Base-by-base conservation (phyloP, 1,140 invertebrate species). In the Brachionus plicatilis region DNA sequence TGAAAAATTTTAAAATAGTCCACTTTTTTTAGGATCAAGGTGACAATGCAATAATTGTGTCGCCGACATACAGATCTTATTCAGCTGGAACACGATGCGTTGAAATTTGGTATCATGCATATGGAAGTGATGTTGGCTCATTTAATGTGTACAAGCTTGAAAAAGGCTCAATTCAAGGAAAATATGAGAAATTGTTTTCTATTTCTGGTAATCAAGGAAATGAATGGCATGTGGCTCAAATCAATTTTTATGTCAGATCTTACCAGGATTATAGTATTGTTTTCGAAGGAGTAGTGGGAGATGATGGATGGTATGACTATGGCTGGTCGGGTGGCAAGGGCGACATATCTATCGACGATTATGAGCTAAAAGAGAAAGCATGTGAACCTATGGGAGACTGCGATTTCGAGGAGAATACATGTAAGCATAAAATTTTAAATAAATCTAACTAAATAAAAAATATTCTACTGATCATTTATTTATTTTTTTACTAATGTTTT, bases 71-170 rank as follows among this genome's bases (percentile, higher is more conserved):
- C 27, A 60, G 24, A n/a, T 68, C 20, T 43, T 33, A 20, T 37
- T n/a, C 33, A 20, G 20, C 60, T 14, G 45, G 29, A 14, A 47
- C 24, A 6, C 53, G 37, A 24, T 68, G 82, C 14, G 24, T 83
- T 43, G 90, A 92, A 85, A 93, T 94, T 86, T 93, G 92, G 90
- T 93, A 93, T 37, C 93, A 93, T 87, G 93, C 94, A 93, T 94
- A 92, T 86, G 93, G 93, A 1, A 75, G 83, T 37, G 85, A 86
- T 84, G 86, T 89, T 12, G 86, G 86, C 72, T 84, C 84, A 3
- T 78, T 89, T 3, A 87, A 85, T 65, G 72, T 89, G 6, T 87
- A 87, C 24, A 76, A 66, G 45, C n/a, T 56, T 24, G 76, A 72
- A 33, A 68, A 68, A 12, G 53, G 50, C 37, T 43, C 60, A 17